Evolutionary conservation across 2,888 invertebrate species (phyloP).

Genomic region (Eilema sororculum): DNA sequence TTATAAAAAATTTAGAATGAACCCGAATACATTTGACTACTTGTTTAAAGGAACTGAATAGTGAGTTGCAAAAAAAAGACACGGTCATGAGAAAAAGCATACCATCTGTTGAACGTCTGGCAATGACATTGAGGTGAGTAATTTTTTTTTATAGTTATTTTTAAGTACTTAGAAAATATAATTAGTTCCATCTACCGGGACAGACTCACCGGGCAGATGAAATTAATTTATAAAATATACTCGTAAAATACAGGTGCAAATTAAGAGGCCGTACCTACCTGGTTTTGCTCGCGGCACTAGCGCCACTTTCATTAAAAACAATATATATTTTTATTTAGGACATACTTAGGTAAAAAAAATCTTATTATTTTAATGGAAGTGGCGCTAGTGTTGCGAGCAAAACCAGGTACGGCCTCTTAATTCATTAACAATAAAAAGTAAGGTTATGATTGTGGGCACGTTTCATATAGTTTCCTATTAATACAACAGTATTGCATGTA

Average conservation of each 20-base stretch:
- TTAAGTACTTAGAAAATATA: conserved; percentile 27
- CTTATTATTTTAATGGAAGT: conserved; percentile 17
- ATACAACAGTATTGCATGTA: too few species aligned
- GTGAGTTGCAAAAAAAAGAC: conserved; percentile 32
- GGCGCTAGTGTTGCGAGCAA: conserved; percentile 24
- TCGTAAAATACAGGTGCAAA: conserved; percentile 23
- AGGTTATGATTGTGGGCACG: conserved; percentile 27
- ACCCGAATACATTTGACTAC: background rate
- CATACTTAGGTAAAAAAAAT: conserved; percentile 17
- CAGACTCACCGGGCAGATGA: conserved; percentile 33
- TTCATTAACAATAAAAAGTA: conserved; percentile 24
- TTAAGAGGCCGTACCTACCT: conserved; percentile 32
- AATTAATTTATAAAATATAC: conserved; percentile 29
- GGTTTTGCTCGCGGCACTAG: conserved; percentile 31
- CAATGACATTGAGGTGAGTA: conserved; percentile 37
- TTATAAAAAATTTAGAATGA: conserved; percentile 27
- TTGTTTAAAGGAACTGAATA: conserved; percentile 17
- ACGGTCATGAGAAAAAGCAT: conserved; percentile 39
- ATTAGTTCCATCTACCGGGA: conserved; percentile 33
- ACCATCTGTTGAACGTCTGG: conserved; percentile 38
- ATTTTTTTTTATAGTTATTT: conserved; percentile 18
- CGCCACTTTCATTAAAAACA: conserved; percentile 27
- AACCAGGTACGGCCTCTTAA: conserved; percentile 23
- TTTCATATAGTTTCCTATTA: too few species aligned
- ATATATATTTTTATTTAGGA: conserved; percentile 19